Conservation (phyloP, 1,140 invertebrate species). For the Zeugodacus cucurbitae region DNA sequence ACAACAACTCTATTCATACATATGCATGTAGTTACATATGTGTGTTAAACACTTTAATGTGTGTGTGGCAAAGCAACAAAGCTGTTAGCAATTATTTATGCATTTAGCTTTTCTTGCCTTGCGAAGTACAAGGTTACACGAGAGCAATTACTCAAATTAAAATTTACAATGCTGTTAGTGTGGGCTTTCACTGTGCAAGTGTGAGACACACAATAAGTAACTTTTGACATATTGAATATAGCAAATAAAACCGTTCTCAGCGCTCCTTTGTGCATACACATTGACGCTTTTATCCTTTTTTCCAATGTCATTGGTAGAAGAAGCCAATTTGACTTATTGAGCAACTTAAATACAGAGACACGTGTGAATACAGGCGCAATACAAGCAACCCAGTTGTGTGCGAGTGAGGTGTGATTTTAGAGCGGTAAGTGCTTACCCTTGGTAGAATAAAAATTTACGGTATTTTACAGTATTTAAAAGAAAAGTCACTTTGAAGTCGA, state of each 20-base stretch:
- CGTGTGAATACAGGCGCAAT: neutral
- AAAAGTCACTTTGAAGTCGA: too few relatives aligned
- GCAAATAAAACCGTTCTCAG: neutral
- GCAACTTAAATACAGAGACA: neutral
- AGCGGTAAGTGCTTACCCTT: too few relatives aligned
- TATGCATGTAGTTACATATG: neutral
- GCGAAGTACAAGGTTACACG: neutral
- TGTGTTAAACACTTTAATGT: neutral
- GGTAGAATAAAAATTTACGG: too few relatives aligned
- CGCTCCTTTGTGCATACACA: neutral
- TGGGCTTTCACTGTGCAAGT: neutral
- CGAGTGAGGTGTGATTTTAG: too few relatives aligned
- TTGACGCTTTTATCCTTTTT: conserved; percentile 28
- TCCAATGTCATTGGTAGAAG: neutral
- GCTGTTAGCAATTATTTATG: neutral
- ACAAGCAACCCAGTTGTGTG: neutral
- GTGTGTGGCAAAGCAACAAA: neutral
- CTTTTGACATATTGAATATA: conserved; percentile 11
- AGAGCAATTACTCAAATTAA: neutral
- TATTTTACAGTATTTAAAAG: too few relatives aligned
- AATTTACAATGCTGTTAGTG: neutral
- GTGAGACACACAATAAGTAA: neutral
- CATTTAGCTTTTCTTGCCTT: neutral
- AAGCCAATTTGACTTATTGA: conserved; percentile 9
- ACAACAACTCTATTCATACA: neutral